Base-by-base conservation (phyloP, 2,113 vertebrate genomes). In the Phaethornis superciliosus region DNA sequence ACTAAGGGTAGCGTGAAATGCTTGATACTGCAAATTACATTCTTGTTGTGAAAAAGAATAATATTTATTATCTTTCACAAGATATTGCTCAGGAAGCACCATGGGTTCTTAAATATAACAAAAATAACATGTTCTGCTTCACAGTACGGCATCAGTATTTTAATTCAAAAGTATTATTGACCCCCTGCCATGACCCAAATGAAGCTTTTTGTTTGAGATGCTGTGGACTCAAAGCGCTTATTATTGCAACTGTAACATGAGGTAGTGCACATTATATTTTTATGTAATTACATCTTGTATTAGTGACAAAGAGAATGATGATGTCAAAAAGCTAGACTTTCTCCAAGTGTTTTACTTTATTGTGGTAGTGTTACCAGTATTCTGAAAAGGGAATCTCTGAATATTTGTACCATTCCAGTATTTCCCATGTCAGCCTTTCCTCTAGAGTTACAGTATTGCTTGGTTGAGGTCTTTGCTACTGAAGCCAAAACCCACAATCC, bases 401-500 rank as follows among this genome's bases (percentile, higher is more conserved):
- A 93, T 75, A 16, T 89, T 22, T 69, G 30, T 91, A 80, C 11
- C 37, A 80, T 81, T 68, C 44, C 59, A 86, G 56, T 75, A 87
- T 55, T 90, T 93, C 75, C 37, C 76, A 42, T 24, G 12, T 54
- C 37, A 88, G 75, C 24, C 80, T 72, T 86, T 90, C 62, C 37
- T 85, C 82, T 54, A 85, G 32, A 80, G 55, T 93, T 74, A 78
- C 74, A 84, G 49, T 27, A 62, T 81, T 89, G n/a, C 44, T 63
- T 81, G 76, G 75, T 81, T 91, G 46, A 67, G 46, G 46, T 58
- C 24, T 96, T 92, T 96, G 46, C 51, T 96, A 62, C 54, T 40
- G 80, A 91, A 93, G 82, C 60, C 56, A 96, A 88, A 85, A 65
- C 7, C 46, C 33, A 92, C 81, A 96, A 40, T 79, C 90, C 64